Base-by-base conservation (phyloP, 1,140 invertebrate genomes). In the Caenorhabditis remanei region DNA sequence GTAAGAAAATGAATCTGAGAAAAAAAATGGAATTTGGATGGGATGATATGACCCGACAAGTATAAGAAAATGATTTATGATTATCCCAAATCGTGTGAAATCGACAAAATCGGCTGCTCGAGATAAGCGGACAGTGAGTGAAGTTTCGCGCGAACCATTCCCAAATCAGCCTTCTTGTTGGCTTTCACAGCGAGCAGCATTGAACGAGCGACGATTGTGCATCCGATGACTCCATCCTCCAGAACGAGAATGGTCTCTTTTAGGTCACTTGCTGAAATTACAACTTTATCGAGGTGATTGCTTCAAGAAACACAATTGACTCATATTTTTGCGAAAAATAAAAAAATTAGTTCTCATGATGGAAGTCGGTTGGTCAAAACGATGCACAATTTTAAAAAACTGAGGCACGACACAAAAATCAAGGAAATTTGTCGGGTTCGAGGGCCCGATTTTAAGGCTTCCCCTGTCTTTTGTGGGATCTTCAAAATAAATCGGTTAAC, bases 151-250 rank as follows among this genome's bases (percentile, higher is more conserved):
- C 83, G 63, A 2, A 87, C 75, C 56, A 84, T 85, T 46, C 82
- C 84, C 50, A 87, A 43, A 55, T 71, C 75, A 7, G 79, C 46
- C 14, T 40, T 53, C n/a, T 85, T 85, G 86, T 65, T 86, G 14
- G 86, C 83, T 24, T 55, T 61, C 19, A 86, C 53, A 4, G 85
- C 85, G 43, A 86, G 85, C 9, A 86, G 48, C 85, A 86, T 86
- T 32, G 71, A 43, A 21, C 85, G 67, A 43, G 85, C 48, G 46
- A 86, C 67, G 21, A 53, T 9, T 21, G 85, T 86, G 63, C 48
- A 71, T 5, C n/a, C 85, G 61, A 86, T 86, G 7, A 43, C 55
- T 40, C 85, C 85, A 9, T 86, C 58, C 21, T 86, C 85, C 53
- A 71, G 58, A 21, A 79, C 67, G 67, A 86, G 67, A 41, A 86